Percentiles rank a stretch among this genome's conserved stretches.
Conservation (phyloP, 1,140 invertebrate species). For the Drosophila orena region DNA sequence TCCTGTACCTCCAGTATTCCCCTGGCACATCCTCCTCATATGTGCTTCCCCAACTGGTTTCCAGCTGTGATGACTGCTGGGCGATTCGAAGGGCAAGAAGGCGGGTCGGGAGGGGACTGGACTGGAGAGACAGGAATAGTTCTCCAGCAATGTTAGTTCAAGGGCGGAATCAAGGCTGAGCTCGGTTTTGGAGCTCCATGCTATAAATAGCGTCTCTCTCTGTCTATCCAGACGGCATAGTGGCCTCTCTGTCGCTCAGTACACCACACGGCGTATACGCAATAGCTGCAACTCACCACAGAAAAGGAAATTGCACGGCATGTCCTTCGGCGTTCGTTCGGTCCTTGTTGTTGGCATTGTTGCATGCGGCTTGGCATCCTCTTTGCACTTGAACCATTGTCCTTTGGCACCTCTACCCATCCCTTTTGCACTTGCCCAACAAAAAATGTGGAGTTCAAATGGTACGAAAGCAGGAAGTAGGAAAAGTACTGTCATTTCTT, state of each 20-base stretch:
- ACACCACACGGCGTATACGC: constrained; percentile 67
- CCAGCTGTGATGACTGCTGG: constrained; percentile 63
- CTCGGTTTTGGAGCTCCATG: constrained; percentile 35
- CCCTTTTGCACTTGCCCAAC: constrained; percentile 22
- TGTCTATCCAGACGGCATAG: constrained; percentile 7
- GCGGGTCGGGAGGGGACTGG: constrained; percentile 10
- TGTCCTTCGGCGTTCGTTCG: constrained; percentile 47
- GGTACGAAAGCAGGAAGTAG: constrained; percentile 15
- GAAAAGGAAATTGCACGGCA: constrained; percentile 38
- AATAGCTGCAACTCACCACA: constrained; percentile 71
- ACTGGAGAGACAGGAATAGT: constrained; percentile 33
- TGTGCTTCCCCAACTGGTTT: constrained; percentile 55
- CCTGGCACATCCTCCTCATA: neutral
- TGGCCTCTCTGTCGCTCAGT: constrained; percentile 15
- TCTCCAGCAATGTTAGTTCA: constrained; percentile 66
- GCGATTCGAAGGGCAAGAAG: constrained; percentile 28
- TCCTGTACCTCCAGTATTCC: neutral
- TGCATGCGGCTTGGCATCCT: constrained; percentile 70
- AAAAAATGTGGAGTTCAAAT: constrained; percentile 35
- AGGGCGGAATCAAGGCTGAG: constrained; percentile 66
- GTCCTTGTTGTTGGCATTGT: constrained; percentile 30
- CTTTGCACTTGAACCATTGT: constrained; percentile 84
- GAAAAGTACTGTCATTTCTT: constrained; percentile 17
- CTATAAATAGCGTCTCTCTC: constrained; percentile 58
- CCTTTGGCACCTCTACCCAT: constrained; percentile 65